phyloP scores from a whole-genome alignment of 2,113 vertebrate genomes.

The Phalacrocorax brasilianus region DNA sequence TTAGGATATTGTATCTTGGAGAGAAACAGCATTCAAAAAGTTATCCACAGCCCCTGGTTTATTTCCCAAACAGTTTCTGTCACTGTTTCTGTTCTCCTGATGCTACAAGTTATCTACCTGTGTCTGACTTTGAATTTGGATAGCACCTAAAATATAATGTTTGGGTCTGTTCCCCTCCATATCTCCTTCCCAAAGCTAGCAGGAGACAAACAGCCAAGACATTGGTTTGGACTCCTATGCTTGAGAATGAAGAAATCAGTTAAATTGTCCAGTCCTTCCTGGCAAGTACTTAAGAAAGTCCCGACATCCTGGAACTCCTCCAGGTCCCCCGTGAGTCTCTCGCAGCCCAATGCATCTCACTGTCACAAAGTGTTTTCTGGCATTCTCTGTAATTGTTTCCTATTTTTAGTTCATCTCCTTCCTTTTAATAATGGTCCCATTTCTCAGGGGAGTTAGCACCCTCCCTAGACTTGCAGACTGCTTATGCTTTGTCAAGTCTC shows the following conservation, averaged over 20 bases:
- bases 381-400: constrained; percentile 9
- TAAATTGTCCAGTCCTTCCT: neutral
- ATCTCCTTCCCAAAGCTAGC: neutral
- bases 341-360: neutral
- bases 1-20: constrained; percentile 85
- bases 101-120: fast-evolving
- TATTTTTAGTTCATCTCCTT: constrained; percentile 7
- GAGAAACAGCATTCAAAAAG: neutral
- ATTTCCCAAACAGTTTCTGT: neutral
- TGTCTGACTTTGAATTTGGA: neutral
- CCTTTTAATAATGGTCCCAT: neutral
- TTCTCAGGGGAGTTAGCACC: neutral
- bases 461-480: neutral
- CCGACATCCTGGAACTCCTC: neutral
- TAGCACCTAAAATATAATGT: neutral
- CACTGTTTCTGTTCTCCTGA: neutral
- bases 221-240: neutral
- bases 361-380: constrained; percentile 6
- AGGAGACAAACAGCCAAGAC: neutral
- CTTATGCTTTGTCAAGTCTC: neutral
- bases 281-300: neutral
- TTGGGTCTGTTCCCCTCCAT: neutral
- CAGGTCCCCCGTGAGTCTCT: neutral
- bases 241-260: neutral
- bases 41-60: neutral